phyloP scores from a whole-genome alignment of 2,888 invertebrate genomes.

The Erpobdella octoculata region DNA sequence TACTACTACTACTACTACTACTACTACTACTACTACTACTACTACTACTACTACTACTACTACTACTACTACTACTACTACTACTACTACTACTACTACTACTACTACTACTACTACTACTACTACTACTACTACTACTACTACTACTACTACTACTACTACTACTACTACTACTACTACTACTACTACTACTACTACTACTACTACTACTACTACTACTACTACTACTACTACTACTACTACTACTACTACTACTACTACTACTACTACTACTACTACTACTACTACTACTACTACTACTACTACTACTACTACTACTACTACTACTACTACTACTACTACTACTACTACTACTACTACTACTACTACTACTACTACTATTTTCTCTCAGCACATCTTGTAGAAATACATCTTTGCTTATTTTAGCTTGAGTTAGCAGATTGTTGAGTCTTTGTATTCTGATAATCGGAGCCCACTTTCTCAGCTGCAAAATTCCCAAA shows the following conservation, averaged over 20 bases:
- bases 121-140: not conserved
- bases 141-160: conserved; percentile 1
- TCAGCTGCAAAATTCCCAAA: too few relatives aligned
- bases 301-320: conserved; percentile 1
- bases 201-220: not conserved
- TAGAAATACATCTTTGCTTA: too few relatives aligned
- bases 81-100: conserved; percentile 1
- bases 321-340: not conserved
- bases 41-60: not conserved
- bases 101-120: conserved; percentile 1
- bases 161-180: not conserved
- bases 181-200: not conserved
- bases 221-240: not conserved
- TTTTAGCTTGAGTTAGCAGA: too few relatives aligned
- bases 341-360: not conserved
- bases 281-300: conserved; percentile 1
- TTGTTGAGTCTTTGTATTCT: too few relatives aligned
- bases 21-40: conserved; percentile 1
- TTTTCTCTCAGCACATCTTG: too few relatives aligned
- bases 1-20: not conserved
- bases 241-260: conserved; percentile 1
- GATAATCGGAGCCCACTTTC: too few relatives aligned
- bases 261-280: conserved; percentile 1
- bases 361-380: not conserved
- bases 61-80: not conserved